A percentile compares a stretch with the other conserved stretches of the same genome.
These are phyloP conservation scores for Phrynocephalus vlangalii DNA, from an alignment of 2,797 vertebrate species.

Conservation along the genomic window DNA sequence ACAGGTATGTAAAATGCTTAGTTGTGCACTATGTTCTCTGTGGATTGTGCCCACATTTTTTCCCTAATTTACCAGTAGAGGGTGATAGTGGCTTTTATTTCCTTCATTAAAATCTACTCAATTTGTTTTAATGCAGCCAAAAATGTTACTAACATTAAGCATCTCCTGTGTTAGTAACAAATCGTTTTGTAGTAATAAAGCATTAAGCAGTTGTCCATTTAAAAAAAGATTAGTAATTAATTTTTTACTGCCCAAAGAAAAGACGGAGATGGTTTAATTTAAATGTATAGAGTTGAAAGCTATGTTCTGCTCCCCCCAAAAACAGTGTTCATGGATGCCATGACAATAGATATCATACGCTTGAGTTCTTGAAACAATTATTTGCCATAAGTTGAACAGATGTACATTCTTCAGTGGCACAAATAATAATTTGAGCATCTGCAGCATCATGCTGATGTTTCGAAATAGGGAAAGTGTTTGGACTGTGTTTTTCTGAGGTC, in stretches of 20 bases:
- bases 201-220: background rate
- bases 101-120: background rate
- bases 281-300: background rate
- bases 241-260: background rate
- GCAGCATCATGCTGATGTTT: conserved; percentile 2
- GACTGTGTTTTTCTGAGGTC: conserved; percentile 4
- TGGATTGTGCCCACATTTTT: background rate
- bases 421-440: conserved; percentile 26
- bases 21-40: too few relatives aligned
- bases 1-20: too few relatives aligned
- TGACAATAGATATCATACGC: conserved; percentile 12
- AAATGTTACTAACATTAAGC: background rate
- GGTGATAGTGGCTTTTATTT: conserved; percentile 56
- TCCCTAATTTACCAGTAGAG: conserved; percentile 60
- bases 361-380: conserved; percentile 18
- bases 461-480: background rate
- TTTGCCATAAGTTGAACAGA: conserved; percentile 16
- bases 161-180: background rate
- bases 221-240: background rate
- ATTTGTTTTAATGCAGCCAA: background rate
- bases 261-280: background rate
- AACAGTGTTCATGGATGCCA: conserved; percentile 23
- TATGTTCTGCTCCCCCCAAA: background rate
- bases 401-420: conserved; percentile 18
- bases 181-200: background rate